These are phyloP conservation scores for Callocephalon fimbriatum DNA, from an alignment of 2,113 vertebrate species.

Conservation along the genomic window DNA sequence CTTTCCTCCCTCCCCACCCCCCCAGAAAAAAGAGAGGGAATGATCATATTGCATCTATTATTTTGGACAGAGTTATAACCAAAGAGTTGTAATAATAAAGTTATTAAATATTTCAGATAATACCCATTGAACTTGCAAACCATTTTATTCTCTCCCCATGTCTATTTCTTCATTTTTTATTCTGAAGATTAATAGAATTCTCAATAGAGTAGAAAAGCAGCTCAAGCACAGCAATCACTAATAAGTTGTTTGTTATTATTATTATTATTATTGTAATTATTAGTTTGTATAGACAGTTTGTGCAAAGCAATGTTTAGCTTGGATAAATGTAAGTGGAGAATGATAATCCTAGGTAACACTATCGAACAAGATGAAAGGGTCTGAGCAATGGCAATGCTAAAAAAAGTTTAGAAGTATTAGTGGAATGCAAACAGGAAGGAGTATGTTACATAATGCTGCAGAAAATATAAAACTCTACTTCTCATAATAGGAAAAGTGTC, in stretches of 20 bases:
- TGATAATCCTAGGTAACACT: background rate
- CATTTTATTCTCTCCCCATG: background rate
- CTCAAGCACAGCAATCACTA: background rate
- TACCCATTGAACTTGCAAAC: background rate
- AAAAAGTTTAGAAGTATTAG: background rate
- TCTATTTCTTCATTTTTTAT: background rate
- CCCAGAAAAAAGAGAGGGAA: background rate
- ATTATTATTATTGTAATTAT: background rate
- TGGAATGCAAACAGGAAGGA: background rate
- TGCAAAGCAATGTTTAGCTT: background rate
- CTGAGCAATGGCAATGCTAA: background rate
- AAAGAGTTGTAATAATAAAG: background rate
- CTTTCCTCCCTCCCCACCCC: background rate
- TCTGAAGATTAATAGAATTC: background rate
- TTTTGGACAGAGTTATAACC: background rate
- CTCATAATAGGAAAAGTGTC: background rate
- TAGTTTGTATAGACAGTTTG: background rate
- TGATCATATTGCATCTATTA: background rate
- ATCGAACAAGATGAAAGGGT: background rate
- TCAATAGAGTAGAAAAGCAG: background rate
- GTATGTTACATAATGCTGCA: background rate
- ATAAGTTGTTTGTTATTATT: background rate
- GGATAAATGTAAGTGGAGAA: background rate
- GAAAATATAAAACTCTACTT: background rate
- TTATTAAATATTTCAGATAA: conserved; percentile 39